These are phyloP conservation scores for fruit fly (Drosophila melanogaster) DNA, from an alignment of 1,140 invertebrate species.

Conservation along the genomic window Release_6_plus_ISO1_MT NT_033777.3:10332501-10333000, in stretches of 20 bases:
- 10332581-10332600: conserved; percentile 32
- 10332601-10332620: not conserved
- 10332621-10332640: not conserved
- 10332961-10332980: not conserved
- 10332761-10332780: too few relatives aligned
- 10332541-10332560: conserved; percentile 70
- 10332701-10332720: too few relatives aligned
- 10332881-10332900: not conserved
- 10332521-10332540: conserved; percentile 53
- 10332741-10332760: not conserved
- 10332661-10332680: too few relatives aligned
- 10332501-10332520: conserved; percentile 21
- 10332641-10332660: too few relatives aligned
- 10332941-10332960: not conserved
- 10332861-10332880: conserved; percentile 12
- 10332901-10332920: conserved; percentile 10
- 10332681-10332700: too few relatives aligned
- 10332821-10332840: conserved; percentile 2
- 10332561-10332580: conserved; percentile 68
- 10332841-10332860: conserved; percentile 5
- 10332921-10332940: not conserved
- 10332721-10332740: not conserved
- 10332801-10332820: not conserved
- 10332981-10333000: not conserved
- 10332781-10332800: not conserved